Base-by-base conservation (phyloP, 2,113 vertebrate species). In the Carettochelys insculpta region DNA sequence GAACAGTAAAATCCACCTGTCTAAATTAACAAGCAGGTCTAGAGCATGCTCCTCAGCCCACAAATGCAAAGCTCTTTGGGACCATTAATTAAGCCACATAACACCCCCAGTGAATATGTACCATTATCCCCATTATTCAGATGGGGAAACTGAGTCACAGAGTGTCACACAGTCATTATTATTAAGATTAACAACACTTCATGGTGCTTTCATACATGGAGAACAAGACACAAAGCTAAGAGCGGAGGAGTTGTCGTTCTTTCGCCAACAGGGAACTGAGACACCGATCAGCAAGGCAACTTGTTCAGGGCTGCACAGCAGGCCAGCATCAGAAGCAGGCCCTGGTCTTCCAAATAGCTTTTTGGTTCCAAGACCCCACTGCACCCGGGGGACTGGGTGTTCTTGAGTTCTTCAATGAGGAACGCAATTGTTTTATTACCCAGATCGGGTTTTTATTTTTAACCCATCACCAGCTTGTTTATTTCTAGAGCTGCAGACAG, bases 401-500 rank as follows among this genome's bases (percentile, higher is more conserved):
- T 92, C 95, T 90, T 94, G 86, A 85, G 93, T 96, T 25, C 75
- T 83, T 86, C 92, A 95, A 93, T 91, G 93, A 38, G 92, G 93
- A 95, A 94, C 48, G 87, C 84, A 17, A 95, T 94, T 92, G 92
- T 87, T 96, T 95, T 95, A 92, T 94, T 93, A 95, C 83, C 91
- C 27, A 53, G 76, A 86, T 87, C 82, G 88, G 61, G 80, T 87
- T 93, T 88, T 79, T 83, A 34, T 52, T 54, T 79, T 34, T 41
- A 14, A 45, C 31, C 5, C 85, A 77, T 61, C 95, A 84, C 84
- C 73, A 50, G 95, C 96, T 94, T 97, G 89, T 96, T 96, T 96
- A 95, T 89, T 96, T 97, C 96, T 95, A 94, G 94, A 96, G 93
- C 82, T 94, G 96, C 95, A 95, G 96, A 96, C 94, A 85, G 92